phyloP scores from a whole-genome alignment of 2,797 vertebrate species.

The Sebastiscus albofasciatus region DNA sequence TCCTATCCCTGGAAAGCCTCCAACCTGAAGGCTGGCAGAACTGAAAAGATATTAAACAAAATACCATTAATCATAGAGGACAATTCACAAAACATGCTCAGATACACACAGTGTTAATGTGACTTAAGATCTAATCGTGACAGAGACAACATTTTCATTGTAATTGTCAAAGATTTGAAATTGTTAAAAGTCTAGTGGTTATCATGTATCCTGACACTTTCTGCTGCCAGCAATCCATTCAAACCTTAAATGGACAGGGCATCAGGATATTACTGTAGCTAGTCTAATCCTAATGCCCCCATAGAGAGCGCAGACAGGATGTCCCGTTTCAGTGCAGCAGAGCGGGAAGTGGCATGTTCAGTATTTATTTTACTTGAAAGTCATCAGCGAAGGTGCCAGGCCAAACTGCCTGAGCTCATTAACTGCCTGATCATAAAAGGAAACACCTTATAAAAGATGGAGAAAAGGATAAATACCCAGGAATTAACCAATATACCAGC shows the following conservation, averaged over 20 bases:
- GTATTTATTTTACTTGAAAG: constrained; percentile 44
- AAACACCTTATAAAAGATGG: not conserved
- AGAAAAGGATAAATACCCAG: constrained; percentile 6
- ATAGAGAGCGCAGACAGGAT: constrained; percentile 64
- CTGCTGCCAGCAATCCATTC: not conserved
- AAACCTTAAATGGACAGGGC: not conserved
- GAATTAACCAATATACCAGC: not conserved
- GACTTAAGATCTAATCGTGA: not conserved
- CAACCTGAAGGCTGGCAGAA: constrained; percentile 98
- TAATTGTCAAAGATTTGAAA: not conserved
- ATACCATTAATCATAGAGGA: not conserved
- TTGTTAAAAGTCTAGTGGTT: not conserved
- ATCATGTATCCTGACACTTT: not conserved
- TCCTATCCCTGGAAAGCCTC: constrained; percentile 93
- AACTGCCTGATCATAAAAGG: not conserved
- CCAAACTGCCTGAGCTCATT: not conserved
- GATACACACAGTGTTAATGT: not conserved
- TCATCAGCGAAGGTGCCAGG: constrained; percentile 16
- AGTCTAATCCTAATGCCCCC: constrained; percentile 16
- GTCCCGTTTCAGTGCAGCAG: constrained; percentile 61
- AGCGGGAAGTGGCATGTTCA: constrained; percentile 57
- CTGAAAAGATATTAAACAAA: constrained; percentile 74
- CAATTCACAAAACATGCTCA: not conserved
- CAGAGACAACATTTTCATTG: not conserved
- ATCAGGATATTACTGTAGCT: constrained; percentile 1